These are phyloP conservation scores for Diaprepes abbreviatus DNA, from an alignment of 2,888 invertebrate genomes.

Conservation along the genomic window DNA sequence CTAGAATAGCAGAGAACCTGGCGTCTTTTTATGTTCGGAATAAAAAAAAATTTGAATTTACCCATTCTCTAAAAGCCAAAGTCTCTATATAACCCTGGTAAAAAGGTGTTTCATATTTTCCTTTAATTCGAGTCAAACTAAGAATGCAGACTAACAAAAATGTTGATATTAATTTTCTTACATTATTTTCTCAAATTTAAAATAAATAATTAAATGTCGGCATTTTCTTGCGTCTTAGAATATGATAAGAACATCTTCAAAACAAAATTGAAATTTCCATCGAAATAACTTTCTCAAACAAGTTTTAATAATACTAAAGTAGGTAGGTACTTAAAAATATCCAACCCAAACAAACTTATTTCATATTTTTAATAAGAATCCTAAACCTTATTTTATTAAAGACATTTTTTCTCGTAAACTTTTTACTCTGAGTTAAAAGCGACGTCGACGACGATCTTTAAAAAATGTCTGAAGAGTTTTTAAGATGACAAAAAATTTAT, in stretches of 20 bases:
- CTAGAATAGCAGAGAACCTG: too few relatives aligned
- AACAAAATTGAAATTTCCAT: background rate
- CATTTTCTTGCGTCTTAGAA: background rate
- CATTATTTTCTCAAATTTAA: too few relatives aligned
- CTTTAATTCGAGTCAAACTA: too few relatives aligned
- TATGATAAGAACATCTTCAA: background rate
- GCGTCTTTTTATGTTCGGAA: too few relatives aligned
- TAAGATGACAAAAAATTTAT: conserved; percentile 9
- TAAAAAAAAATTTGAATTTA: too few relatives aligned
- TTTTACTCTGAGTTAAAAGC: conserved; percentile 1
- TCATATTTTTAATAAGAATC: conserved; percentile 6
- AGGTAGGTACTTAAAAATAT: background rate
- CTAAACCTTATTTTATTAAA: conserved; percentile 17
- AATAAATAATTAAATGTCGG: background rate
- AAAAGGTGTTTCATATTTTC: too few relatives aligned
- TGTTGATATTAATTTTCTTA: too few relatives aligned
- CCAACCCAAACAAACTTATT: conserved; percentile 13
- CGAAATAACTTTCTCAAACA: background rate
- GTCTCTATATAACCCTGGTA: too few relatives aligned
- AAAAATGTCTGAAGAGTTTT: conserved; percentile 8
- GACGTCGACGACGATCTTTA: conserved; percentile 4
- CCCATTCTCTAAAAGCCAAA: too few relatives aligned
- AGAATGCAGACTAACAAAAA: too few relatives aligned
- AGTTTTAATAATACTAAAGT: conserved; percentile 7
- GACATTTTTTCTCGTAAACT: conserved; percentile 8